Base-by-base conservation (phyloP, 2,888 invertebrate species). In the Caenorhabditis sinica region DNA sequence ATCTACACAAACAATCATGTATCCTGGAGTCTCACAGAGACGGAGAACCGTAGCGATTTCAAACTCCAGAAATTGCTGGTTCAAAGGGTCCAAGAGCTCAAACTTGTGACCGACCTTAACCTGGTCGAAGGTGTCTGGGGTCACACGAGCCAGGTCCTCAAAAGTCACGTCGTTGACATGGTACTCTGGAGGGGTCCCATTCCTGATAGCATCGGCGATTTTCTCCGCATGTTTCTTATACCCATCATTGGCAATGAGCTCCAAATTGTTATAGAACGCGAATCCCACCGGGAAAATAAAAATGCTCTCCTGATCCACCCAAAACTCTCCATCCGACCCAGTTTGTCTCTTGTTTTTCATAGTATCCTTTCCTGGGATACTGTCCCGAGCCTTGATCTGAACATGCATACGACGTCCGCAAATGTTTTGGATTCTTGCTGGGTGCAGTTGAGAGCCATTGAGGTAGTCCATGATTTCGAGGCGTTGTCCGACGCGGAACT, bases 221-320 rank as follows among this genome's bases (percentile, higher is more conserved):
- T 13, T 13, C 15, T 13, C 6, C 5, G 56, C 9, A 28, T 56
- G 28, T 25, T 28, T 5, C 2, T 25, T 17, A 8, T 63, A 63
- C 1, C 25, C 63, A 13, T 23, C 25, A 0, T 63, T 20, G 25
- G 63, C 63, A 0, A 43, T 6, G 25, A 63, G 2, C 0, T 17
- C 25, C 6, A 25, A 3, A 1, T 20, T 23, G n/a, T 63, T 63
- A 17, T 43, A 17, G 1, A 9, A 9, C 0, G 63, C 63, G 23
- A 63, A 63, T 15, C 63, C 63, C 20, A 63, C 63, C 0, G 63
- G 63, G 17, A 43, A 17, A 15, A 63, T 2, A 5, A 43, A 63
- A 8, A 15, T 15, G 25, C 63, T 63, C 1, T 25, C 40, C 13
- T 63, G 11, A 15, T 63, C 63, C 15, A 63, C 43, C 63, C 63